These are phyloP conservation scores for Astyanax mexicanus DNA, from an alignment of 2,797 vertebrate species.

Conservation along the genomic window DNA sequence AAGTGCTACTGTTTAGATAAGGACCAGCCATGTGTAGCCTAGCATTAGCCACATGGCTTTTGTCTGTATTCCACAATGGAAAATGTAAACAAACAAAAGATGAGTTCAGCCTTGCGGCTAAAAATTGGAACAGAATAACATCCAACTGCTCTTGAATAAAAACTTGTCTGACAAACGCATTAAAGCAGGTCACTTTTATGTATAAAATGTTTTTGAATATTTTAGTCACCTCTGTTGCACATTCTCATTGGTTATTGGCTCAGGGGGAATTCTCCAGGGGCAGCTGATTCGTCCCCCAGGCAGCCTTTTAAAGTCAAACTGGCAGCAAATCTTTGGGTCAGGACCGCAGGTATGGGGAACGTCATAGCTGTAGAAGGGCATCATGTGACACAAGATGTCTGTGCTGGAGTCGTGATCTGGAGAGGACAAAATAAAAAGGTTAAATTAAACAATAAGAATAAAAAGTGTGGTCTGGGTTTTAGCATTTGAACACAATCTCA, in stretches of 20 bases:
- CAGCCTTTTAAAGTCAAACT: constrained; percentile 94
- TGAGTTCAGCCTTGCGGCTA: too few relatives aligned
- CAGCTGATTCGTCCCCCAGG: constrained; percentile 87
- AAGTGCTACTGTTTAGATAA: too few relatives aligned
- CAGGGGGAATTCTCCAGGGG: constrained; percentile 89
- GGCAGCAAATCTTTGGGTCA: constrained; percentile 92
- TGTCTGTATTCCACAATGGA: too few relatives aligned
- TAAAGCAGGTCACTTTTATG: too few relatives aligned
- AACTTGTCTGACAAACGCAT: too few relatives aligned
- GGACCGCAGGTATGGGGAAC: constrained; percentile 94
- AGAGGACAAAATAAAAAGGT: constrained; percentile 57
- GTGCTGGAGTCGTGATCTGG: constrained; percentile 84
- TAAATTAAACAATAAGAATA: neutral
- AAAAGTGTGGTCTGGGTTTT: neutral
- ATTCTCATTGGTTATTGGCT: constrained; percentile 87
- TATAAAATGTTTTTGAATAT: too few relatives aligned
- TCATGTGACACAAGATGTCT: constrained; percentile 96
- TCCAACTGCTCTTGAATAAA: too few relatives aligned
- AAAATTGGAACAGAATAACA: too few relatives aligned
- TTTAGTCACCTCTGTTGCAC: constrained; percentile 80
- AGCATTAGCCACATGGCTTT: too few relatives aligned
- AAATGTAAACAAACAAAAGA: too few relatives aligned
- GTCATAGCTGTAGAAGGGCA: constrained; percentile 98
- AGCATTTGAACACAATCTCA: too few relatives aligned
- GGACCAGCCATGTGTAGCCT: too few relatives aligned